Evolutionary conservation across 2,113 vertebrate species (phyloP).

Genomic region (Ailuropoda melanoleuca): DNA sequence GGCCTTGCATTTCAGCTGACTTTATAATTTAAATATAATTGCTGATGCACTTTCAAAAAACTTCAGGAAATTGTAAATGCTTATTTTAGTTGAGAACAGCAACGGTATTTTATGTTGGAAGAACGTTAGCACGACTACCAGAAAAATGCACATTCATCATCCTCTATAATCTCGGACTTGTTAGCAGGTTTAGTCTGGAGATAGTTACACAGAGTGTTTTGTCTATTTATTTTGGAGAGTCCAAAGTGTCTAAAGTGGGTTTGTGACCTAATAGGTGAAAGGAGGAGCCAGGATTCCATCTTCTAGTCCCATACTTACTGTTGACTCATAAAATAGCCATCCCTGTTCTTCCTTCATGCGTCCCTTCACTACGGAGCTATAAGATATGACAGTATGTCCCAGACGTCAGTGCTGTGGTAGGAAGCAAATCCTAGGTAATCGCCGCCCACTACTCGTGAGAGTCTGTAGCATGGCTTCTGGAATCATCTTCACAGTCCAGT

Average conservation of each 20-base stretch:
- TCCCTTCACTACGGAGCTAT: neutral
- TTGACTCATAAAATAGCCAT: neutral
- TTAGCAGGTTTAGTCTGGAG: constrained; percentile 62
- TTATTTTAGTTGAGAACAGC: constrained; percentile 79
- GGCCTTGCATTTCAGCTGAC: constrained; percentile 72
- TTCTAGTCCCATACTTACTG: neutral
- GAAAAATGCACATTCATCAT: constrained; percentile 57
- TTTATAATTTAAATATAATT: constrained; percentile 86
- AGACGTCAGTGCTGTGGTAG: neutral
- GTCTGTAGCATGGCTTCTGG: neutral
- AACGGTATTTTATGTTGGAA: constrained; percentile 75
- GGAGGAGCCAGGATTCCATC: neutral
- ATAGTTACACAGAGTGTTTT: constrained; percentile 34
- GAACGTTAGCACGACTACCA: constrained; percentile 62
- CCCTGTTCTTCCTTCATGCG: neutral
- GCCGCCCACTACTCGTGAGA: rapidly evolving
- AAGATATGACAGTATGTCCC: too few relatives aligned
- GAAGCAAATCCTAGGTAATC: neutral
- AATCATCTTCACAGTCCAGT: neutral
- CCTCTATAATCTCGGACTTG: neutral
- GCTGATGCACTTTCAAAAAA: constrained; percentile 80
- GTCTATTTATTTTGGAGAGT: constrained; percentile 41
- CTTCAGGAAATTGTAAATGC: constrained; percentile 76
- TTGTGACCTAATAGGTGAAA: neutral
- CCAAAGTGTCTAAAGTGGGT: neutral